These are phyloP conservation scores for Psylliodes chrysocephalus DNA, from an alignment of 2,888 invertebrate species.

Conservation along the genomic window DNA sequence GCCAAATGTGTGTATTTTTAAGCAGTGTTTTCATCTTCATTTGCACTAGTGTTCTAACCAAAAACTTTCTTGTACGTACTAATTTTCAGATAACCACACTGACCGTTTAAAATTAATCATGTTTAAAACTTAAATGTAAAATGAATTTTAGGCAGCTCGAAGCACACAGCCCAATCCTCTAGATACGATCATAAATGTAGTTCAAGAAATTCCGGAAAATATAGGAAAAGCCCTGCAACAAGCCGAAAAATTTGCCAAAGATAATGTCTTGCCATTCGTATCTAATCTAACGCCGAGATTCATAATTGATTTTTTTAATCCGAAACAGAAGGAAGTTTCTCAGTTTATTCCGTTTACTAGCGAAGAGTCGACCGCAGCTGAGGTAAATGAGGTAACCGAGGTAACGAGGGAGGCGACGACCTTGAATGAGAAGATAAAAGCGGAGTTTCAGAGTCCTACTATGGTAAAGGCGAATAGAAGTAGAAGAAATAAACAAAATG, in stretches of 20 bases:
- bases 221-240: slow-evolving; percentile 44
- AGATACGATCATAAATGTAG: slow-evolving; percentile 42
- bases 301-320: slow-evolving; percentile 41
- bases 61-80: slow-evolving; percentile 8
- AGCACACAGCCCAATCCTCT: slow-evolving; percentile 32
- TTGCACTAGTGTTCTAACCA: neutral
- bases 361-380: slow-evolving; percentile 1
- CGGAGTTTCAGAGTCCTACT: neutral
- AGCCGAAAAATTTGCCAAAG: slow-evolving; percentile 47
- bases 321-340: slow-evolving; percentile 16
- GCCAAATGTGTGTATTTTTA: too few relatives aligned
- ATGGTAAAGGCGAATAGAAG: slow-evolving; percentile 16
- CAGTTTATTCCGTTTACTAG: slow-evolving; percentile 37
- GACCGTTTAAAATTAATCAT: neutral
- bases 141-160: slow-evolving; percentile 34
- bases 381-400: neutral
- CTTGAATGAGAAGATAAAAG: too few relatives aligned
- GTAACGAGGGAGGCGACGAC: too few relatives aligned
- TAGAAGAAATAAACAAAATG: slow-evolving; percentile 28
- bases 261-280: slow-evolving; percentile 46
- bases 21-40: too few relatives aligned
- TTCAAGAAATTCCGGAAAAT: slow-evolving; percentile 46
- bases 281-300: slow-evolving; percentile 43
- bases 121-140: neutral
- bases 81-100: slow-evolving; percentile 23